Conservation (phyloP, 2,888 invertebrate species). For the Yponomeuta plumbellus region DNA sequence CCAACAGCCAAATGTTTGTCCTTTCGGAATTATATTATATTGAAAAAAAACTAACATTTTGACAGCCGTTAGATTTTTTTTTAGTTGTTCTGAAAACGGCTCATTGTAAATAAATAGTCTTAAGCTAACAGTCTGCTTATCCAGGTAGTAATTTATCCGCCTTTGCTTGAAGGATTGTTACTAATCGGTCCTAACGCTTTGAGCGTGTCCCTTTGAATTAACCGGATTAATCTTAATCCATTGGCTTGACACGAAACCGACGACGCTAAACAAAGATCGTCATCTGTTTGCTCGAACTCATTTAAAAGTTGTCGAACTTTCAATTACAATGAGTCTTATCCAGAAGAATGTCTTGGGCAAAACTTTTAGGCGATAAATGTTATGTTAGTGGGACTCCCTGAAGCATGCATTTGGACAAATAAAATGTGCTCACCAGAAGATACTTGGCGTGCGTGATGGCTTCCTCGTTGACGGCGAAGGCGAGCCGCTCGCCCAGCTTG, state of each 20-base stretch:
- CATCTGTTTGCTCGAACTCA: neutral
- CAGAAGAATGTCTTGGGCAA: neutral
- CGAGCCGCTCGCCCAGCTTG: constrained; percentile 80
- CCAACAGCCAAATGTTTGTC: no score
- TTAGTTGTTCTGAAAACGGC: no score
- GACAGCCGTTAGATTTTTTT: no score
- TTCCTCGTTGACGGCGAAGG: constrained; percentile 83
- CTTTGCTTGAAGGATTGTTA: neutral
- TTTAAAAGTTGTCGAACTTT: neutral
- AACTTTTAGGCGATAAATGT: no score
- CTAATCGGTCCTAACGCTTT: neutral
- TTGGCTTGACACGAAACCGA: neutral
- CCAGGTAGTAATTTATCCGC: neutral
- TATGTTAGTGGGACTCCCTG: no score
- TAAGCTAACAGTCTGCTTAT: no score
- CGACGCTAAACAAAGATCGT: neutral
- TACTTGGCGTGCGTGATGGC: constrained; percentile 82
- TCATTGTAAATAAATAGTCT: neutral
- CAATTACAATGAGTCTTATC: neutral
- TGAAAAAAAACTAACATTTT: no score
- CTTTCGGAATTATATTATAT: no score
- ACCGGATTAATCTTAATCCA: neutral
- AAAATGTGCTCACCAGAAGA: constrained; percentile 56
- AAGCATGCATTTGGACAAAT: no score
- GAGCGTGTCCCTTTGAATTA: neutral